Evolutionary conservation across 2,797 vertebrate species (phyloP).

Genomic region (Artibeus jamaicensis): DNA sequence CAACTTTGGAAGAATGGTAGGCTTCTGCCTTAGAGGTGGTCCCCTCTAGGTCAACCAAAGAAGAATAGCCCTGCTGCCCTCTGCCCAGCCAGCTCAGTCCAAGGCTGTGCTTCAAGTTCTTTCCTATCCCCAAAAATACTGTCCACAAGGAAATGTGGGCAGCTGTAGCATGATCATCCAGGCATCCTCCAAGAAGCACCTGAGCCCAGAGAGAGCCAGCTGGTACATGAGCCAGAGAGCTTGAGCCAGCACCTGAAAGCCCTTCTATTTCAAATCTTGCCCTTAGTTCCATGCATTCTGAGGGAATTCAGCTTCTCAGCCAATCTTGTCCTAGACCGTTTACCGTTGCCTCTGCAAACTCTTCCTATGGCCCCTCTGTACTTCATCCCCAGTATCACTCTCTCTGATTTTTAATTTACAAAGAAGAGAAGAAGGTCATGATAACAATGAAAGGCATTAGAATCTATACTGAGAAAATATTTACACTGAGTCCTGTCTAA

Average conservation of each 20-base stretch:
- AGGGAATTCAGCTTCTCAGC: not conserved
- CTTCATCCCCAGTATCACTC: not conserved
- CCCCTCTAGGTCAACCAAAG: not conserved
- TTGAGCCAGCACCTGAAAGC: not conserved
- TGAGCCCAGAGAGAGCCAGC: not conserved
- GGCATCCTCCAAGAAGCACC: too few species aligned
- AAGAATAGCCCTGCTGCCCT: not conserved
- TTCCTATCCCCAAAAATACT: not conserved
- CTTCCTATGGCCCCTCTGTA: not conserved
- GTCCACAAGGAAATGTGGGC: not conserved
- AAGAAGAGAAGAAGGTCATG: not conserved
- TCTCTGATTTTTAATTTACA: conserved; percentile 7
- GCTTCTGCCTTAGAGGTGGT: too few species aligned
- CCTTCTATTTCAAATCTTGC: not conserved
- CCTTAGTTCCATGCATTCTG: not conserved
- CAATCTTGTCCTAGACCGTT: not conserved
- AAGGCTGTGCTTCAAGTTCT: not conserved
- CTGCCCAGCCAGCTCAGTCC: not conserved
- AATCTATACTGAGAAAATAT: not conserved
- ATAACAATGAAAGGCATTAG: not conserved
- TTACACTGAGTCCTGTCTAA: not conserved
- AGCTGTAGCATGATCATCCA: too few species aligned
- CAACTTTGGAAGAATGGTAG: not conserved
- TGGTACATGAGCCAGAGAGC: not conserved
- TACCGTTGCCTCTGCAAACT: not conserved